Evolutionary conservation across 2,113 vertebrate species (phyloP), one percentile per base, ranked within the genome.

Genomic region (Uria aalge): DNA sequence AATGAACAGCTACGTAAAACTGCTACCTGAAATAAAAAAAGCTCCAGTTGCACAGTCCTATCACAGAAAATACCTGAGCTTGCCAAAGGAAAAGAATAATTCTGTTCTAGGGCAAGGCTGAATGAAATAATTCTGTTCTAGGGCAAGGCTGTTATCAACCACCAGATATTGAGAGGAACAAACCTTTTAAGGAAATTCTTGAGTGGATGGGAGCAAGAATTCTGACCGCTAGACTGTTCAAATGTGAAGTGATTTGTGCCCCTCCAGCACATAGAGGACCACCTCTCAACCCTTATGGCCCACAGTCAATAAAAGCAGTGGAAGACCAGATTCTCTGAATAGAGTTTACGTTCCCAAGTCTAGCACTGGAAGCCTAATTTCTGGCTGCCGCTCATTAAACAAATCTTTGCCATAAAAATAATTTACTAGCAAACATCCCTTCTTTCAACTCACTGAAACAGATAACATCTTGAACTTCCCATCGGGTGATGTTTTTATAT

Each of bases 381-480:
- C 55, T 86, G 52, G 13, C 32, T 79, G 55, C 21, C n/a, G 27
- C 36, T 74, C 43, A 64, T 94, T 80, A 86, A 81, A 93, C 53
- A 38, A 57, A 45, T 45, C 32, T 76, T 77, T 80, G 12, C 63
- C 68, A 55, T 57, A 84, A 60, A 60, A 83, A 67, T 72, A 38
- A 77, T 79, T 89, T 73, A 34, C 11, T 21, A 77, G 50, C 11
- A 75, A 89, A 45, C 12, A 15, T 69, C 27, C 27, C 60, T 41
- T 77, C 41, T 90, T 91, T 79, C 57, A 95, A 26, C 36, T 87
- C 40, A 48, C 22, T 85, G 74, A 88, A 94, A 85, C 9, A 79
- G 92, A 81, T 82, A 85, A 23, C 30, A 88, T 85, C 76, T 62
- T 95, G 85, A 90, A 77, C 73, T 96, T 93, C 88, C 90, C 86